Percentiles rank a stretch among this genome's conserved stretches.
Evolutionary conservation across 2,797 vertebrate genomes (phyloP).

Genomic region (Myotis vivesi): DNA sequence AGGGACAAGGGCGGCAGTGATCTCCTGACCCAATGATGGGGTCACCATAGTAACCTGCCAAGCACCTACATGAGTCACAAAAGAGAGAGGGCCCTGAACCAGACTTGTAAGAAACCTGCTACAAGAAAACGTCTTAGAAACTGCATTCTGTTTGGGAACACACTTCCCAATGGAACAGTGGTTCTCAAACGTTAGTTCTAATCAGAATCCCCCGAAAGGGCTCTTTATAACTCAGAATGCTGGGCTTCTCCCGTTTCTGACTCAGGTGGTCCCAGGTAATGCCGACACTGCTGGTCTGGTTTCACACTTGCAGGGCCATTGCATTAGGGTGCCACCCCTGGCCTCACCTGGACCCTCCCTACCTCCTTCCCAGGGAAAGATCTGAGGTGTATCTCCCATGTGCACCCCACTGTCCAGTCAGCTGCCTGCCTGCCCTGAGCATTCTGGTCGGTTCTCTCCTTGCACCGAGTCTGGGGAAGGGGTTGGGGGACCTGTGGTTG

Average conservation of each 20-base stretch:
- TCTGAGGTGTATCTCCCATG: rapidly evolving
- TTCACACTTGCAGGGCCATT: background rate
- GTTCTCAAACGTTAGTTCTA: background rate
- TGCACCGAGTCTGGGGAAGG: background rate
- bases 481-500: background rate
- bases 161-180: background rate
- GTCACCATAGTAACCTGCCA: conserved; percentile 93
- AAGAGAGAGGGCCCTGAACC: background rate
- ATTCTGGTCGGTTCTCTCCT: background rate
- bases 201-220: background rate
- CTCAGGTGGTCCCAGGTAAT: background rate
- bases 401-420: background rate
- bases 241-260: background rate
- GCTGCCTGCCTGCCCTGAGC: background rate
- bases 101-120: background rate
- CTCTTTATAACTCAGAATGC: background rate
- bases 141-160: background rate
- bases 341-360: background rate
- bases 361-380: background rate
- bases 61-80: conserved; percentile 85
- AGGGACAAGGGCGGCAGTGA: conserved; percentile 95
- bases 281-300: background rate
- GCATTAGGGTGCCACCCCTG: background rate
- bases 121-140: background rate
- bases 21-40: conserved; percentile 94